Evolutionary conservation across 2,888 invertebrate genomes (phyloP).

Genomic region (Netelia virgata): DNA sequence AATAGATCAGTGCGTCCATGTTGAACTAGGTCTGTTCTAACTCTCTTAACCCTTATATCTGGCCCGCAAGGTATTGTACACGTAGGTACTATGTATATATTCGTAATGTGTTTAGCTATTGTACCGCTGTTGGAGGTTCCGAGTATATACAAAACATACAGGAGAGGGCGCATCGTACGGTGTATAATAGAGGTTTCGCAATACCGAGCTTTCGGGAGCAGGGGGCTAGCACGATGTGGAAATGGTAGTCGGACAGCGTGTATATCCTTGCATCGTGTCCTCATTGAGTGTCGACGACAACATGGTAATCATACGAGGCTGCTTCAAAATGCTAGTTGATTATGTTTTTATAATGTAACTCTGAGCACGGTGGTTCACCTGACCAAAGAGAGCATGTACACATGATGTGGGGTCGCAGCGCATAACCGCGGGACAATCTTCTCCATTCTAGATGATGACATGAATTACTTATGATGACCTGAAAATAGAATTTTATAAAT

Average conservation of each 20-base stretch:
- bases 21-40: slow-evolving; percentile 22
- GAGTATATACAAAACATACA: slow-evolving; percentile 30
- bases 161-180: not conserved
- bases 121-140: not conserved
- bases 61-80: not conserved
- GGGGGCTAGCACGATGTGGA: slow-evolving; percentile 28
- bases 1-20: slow-evolving; percentile 18
- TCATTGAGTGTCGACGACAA: slow-evolving; percentile 17
- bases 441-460: slow-evolving; percentile 46
- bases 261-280: slow-evolving; percentile 22
- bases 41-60: slow-evolving; percentile 47
- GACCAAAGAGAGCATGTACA: slow-evolving; percentile 3
- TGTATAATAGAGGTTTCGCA: slow-evolving; percentile 31
- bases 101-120: slow-evolving; percentile 7
- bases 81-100: not conserved
- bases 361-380: slow-evolving; percentile 22
- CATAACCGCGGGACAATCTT: slow-evolving; percentile 28
- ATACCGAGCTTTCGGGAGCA: slow-evolving; percentile 7
- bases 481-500: slow-evolving; percentile 31
- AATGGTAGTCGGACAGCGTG: slow-evolving; percentile 12
- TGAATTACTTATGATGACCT: slow-evolving; percentile 36
- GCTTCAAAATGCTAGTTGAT: slow-evolving; percentile 54
- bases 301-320: slow-evolving; percentile 36
- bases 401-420: slow-evolving; percentile 7
- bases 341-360: slow-evolving; percentile 50